Evolutionary conservation across 2,888 invertebrate genomes (phyloP).

Genomic region (Chymomyza caudatula): DNA sequence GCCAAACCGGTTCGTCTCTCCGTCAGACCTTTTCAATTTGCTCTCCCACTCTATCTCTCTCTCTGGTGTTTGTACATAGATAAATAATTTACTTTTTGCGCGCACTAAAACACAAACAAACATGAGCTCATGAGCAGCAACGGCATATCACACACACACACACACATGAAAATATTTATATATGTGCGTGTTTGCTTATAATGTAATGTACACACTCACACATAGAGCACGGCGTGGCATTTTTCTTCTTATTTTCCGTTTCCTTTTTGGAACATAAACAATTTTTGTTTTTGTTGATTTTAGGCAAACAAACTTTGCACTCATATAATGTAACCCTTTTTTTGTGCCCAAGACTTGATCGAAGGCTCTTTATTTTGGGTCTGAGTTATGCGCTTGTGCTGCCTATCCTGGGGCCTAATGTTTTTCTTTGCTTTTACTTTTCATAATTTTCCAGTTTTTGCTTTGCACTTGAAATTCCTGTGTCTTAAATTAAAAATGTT

Average conservation of each 20-base stretch:
- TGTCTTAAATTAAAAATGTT: conserved; percentile 52
- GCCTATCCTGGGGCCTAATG: neutral
- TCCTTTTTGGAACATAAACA: conserved; percentile 25
- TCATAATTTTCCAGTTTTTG: conserved; percentile 28
- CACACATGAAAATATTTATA: conserved; percentile 14
- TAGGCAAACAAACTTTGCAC: conserved; percentile 62
- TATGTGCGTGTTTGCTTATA: conserved; percentile 60
- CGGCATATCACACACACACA: conserved; percentile 27
- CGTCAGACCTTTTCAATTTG: conserved; percentile 49
- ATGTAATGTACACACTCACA: conserved; percentile 48
- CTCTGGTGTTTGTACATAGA: conserved; percentile 46
- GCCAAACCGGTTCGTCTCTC: neutral
- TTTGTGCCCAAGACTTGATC: neutral
- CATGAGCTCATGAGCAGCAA: conserved; percentile 22
- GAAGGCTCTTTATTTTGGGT: neutral
- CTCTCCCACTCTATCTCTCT: conserved; percentile 15
- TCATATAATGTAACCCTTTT: conserved; percentile 5
- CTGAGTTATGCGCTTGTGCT: neutral
- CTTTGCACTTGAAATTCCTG: conserved; percentile 7
- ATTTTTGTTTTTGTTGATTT: conserved; percentile 59
- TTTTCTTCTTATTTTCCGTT: neutral
- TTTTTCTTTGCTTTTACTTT: conserved; percentile 52
- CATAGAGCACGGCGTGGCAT: neutral
- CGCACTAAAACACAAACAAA: conserved; percentile 71
- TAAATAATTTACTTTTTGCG: conserved; percentile 74